phyloP scores from a whole-genome alignment of 2,113 vertebrate species.

The Macquaria australasica region DNA sequence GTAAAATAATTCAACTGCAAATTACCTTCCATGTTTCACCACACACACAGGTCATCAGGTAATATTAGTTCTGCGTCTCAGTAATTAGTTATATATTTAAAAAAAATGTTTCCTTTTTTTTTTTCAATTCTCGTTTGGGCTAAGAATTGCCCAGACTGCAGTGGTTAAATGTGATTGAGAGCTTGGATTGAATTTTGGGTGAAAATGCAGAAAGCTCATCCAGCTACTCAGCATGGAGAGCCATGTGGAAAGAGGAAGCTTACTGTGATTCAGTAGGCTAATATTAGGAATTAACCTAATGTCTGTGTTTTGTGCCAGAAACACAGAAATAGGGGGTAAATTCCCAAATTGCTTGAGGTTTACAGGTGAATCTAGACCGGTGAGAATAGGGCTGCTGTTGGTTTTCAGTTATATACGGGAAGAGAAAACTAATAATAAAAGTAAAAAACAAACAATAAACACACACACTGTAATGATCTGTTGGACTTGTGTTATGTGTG shows the following conservation, averaged over 20 bases:
- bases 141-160: not conserved
- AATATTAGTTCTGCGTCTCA: conserved; percentile 14
- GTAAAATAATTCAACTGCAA: conserved; percentile 2
- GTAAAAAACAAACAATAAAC: not conserved
- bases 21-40: conserved; percentile 16
- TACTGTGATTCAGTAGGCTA: not conserved
- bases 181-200: conserved; percentile 25
- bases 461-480: too few species aligned
- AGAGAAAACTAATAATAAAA: not conserved
- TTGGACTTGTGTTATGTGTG: too few species aligned
- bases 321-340: not conserved
- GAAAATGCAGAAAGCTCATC: conserved; percentile 28
- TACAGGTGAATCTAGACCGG: not conserved
- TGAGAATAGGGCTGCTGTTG: not conserved
- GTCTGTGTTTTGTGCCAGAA: not conserved
- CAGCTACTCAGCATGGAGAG: conserved; percentile 12
- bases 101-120: not conserved
- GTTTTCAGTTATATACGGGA: not conserved
- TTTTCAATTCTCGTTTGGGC: not conserved
- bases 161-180: conserved; percentile 12
- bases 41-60: conserved; percentile 23
- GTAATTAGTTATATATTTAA: conserved; percentile 33
- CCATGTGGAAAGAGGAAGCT: conserved; percentile 2
- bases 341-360: not conserved
- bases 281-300: not conserved